Conservation (phyloP, 2,113 vertebrate species). For the Shinisaurus crocodilurus region DNA sequence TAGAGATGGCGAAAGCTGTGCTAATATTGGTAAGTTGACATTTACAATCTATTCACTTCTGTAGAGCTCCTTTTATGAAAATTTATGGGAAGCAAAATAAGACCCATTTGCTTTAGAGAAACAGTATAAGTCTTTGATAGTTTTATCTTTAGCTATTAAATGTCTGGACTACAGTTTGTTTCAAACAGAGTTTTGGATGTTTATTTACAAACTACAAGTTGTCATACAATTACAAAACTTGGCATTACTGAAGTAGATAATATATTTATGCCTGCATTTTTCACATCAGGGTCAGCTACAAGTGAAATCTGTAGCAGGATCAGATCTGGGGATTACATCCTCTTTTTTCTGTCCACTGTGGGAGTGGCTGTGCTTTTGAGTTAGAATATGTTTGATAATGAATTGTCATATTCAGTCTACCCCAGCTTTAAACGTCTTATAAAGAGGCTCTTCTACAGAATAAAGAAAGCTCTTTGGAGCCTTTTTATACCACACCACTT, state of each 20-base stretch:
- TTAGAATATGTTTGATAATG: background rate
- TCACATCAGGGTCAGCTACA: too few species aligned
- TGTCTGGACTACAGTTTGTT: background rate
- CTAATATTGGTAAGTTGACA: slow-evolving; percentile 85
- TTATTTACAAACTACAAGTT: background rate
- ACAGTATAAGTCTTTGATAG: background rate
- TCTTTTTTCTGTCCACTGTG: background rate
- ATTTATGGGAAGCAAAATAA: background rate
- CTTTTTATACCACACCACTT: background rate
- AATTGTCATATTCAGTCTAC: background rate
- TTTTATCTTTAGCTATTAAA: background rate
- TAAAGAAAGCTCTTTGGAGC: background rate
- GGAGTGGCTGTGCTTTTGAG: background rate
- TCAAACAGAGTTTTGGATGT: background rate
- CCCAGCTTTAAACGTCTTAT: background rate
- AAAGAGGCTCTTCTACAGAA: background rate
- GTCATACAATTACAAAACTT: background rate
- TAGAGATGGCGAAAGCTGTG: slow-evolving; percentile 89
- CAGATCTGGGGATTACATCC: background rate
- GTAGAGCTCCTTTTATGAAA: background rate
- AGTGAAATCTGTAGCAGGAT: background rate
- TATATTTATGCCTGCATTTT: background rate
- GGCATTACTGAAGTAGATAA: background rate
- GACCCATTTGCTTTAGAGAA: background rate
- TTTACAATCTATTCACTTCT: background rate